Evolutionary conservation across 2,888 invertebrate genomes (phyloP), one percentile per base, ranked within the genome.

Genomic region (Lysandra bellargus): DNA sequence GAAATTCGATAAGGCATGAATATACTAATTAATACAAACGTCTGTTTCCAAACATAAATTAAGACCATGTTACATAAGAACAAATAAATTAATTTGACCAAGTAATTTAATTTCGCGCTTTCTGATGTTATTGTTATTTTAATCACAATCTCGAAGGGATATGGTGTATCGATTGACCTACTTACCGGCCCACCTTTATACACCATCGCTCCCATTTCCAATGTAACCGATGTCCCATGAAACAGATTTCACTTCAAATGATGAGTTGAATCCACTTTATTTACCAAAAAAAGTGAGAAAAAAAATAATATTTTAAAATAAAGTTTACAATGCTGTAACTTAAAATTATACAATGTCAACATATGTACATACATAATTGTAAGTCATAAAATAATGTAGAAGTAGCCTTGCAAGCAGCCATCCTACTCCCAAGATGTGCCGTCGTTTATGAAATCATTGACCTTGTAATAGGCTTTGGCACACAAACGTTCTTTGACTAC

Each of bases 131-230:
- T 74, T 44, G 44, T 40, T 78, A 60, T 72, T 69, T 85, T 87
- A 88, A 89, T 89, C 85, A 87, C 82, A 77, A 78, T 81, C 83
- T 83, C 84, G 81, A 53, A 82, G 83, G 83, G 84, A 85, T 86
- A 85, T 87, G 83, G 82, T 80, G 82, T 89, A 91, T 91, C 87
- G 90, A 91, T 91, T 88, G 91, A 90, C 91, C 91, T 89, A 91
- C 87, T 88, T 91, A 84, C 61, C 33, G 69, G 74, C 78, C 78
- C 44, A 44, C 74, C 74, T 44, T 44, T 23, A 73, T 73, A 74
- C 74, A 40, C 23, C 74, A 74, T 44, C 17, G 44, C 17, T 74
- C 4, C 74, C 74, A 44, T 74, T 44, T 74, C 7, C 23, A 44
- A 44, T 64, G n/a, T 23, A 60, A 60, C 60, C 6, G n/a, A 61